Evolutionary conservation across 2,797 vertebrate species (phyloP).

Genomic region (Lutra lutra): DNA sequence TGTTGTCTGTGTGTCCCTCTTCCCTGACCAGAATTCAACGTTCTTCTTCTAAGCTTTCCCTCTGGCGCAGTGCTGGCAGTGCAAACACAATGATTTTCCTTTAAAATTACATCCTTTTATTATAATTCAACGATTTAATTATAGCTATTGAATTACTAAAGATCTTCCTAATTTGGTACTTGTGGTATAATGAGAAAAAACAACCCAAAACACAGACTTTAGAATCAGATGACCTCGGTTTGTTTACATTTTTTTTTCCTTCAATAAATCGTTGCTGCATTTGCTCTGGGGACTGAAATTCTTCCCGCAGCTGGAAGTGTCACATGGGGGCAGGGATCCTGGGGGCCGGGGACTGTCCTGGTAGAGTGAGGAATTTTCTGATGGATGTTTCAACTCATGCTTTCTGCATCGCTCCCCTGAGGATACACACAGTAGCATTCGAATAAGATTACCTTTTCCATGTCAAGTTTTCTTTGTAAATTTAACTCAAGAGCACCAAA

Average conservation of each 20-base stretch:
- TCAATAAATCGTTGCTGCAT: background rate
- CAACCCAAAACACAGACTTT: background rate
- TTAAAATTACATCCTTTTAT: constrained; percentile 71
- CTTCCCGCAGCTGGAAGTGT: background rate
- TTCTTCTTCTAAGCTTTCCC: constrained; percentile 30
- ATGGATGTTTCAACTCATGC: background rate
- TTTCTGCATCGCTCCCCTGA: too few species aligned
- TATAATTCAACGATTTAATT: constrained; percentile 67
- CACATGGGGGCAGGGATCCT: background rate
- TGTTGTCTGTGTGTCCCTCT: background rate
- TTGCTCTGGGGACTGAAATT: constrained; percentile 25
- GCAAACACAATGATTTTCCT: constrained; percentile 46
- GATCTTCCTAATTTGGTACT: constrained; percentile 50
- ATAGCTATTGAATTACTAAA: constrained; percentile 68
- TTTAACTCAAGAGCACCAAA: background rate
- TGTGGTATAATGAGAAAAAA: background rate
- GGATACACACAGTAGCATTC: background rate
- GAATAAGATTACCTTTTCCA: background rate
- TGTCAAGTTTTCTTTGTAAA: background rate
- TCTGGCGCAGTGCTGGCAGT: constrained; percentile 46
- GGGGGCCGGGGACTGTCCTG: background rate
- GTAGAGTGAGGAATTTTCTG: background rate
- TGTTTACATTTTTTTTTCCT: background rate
- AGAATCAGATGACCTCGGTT: constrained; percentile 29
- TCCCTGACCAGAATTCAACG: background rate